These are phyloP conservation scores for Zaprionus capensis DNA, from an alignment of 1,140 invertebrate genomes.

Conservation along the genomic window DNA sequence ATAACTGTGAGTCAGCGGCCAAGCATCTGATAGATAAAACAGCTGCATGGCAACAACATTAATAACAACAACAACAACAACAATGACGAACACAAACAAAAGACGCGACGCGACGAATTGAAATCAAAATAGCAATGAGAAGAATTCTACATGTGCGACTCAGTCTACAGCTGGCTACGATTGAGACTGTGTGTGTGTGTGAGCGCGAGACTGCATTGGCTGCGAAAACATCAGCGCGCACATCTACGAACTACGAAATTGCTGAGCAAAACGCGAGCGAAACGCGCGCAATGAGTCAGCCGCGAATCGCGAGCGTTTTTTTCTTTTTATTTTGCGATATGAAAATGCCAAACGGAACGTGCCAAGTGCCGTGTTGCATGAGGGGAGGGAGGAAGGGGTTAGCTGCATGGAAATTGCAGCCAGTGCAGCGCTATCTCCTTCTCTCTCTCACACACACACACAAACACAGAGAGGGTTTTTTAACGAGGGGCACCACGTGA, in stretches of 20 bases:
- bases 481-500: neutral
- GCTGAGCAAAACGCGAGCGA: slow-evolving; percentile 38
- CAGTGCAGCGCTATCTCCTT: neutral
- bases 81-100: slow-evolving; percentile 10
- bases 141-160: slow-evolving; percentile 59
- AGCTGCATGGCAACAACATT: slow-evolving; percentile 68
- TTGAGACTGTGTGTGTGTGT: neutral
- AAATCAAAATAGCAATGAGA: slow-evolving; percentile 77
- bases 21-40: slow-evolving; percentile 78
- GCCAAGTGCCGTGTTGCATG: slow-evolving; percentile 36
- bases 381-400: neutral
- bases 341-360: slow-evolving; percentile 55
- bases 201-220: slow-evolving; percentile 20
- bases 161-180: slow-evolving; percentile 6
- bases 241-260: slow-evolving; percentile 43
- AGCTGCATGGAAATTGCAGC: slow-evolving; percentile 27
- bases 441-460: neutral
- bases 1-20: slow-evolving; percentile 50
- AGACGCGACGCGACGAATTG: slow-evolving; percentile 39
- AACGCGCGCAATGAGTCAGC: slow-evolving; percentile 51
- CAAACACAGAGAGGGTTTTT: neutral
- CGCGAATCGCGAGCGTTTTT: slow-evolving; percentile 33
- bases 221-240: slow-evolving; percentile 33
- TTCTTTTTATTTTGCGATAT: slow-evolving; percentile 17
- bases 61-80: neutral